These are phyloP conservation scores for Oxycera nigricornis DNA, from an alignment of 2,888 invertebrate species.

Conservation along the genomic window DNA sequence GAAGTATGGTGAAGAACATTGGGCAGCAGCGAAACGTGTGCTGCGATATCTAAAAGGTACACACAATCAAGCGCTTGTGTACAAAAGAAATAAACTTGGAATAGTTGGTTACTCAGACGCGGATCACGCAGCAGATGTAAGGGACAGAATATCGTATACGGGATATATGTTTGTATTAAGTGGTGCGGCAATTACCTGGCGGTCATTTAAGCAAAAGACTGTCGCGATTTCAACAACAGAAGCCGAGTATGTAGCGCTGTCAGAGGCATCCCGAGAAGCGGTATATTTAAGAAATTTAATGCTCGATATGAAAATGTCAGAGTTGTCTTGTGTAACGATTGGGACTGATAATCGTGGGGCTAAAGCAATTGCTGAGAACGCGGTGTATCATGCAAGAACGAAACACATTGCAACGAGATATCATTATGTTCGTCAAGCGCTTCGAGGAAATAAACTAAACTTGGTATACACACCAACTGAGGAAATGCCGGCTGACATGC, in stretches of 20 bases:
- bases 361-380: not conserved
- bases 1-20: too few relatives aligned
- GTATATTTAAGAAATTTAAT: conserved; percentile 30
- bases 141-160: conserved; percentile 44
- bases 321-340: not conserved
- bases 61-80: conserved; percentile 7
- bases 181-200: conserved; percentile 42
- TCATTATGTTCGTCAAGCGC: too few relatives aligned
- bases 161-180: conserved; percentile 42
- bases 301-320: not conserved
- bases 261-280: conserved; percentile 41
- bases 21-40: conserved; percentile 39
- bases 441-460: too few relatives aligned
- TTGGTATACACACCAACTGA: too few relatives aligned
- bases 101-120: conserved; percentile 45
- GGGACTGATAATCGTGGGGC: conserved; percentile 8
- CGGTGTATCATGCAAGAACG: not conserved
- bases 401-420: too few relatives aligned
- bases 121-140: conserved; percentile 43
- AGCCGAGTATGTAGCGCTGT: conserved; percentile 32
- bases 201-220: conserved; percentile 40
- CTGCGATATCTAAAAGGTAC: conserved; percentile 10
- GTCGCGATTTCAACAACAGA: conserved; percentile 40
- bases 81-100: conserved; percentile 8
- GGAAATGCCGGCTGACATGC: too few relatives aligned